phyloP scores from a whole-genome alignment of 2,888 invertebrate genomes.

The Lissonota sp. region DNA sequence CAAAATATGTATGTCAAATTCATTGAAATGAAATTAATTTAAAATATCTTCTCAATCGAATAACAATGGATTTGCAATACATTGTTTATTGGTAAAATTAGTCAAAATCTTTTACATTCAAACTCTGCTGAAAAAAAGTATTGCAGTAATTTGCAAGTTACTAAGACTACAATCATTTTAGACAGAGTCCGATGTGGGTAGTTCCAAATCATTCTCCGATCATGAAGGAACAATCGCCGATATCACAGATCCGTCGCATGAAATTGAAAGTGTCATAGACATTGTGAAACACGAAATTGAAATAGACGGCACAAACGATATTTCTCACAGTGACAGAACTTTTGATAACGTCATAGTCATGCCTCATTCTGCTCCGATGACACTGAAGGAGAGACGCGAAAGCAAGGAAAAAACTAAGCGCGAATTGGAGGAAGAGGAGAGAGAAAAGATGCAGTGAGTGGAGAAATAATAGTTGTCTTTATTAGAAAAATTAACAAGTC shows the following conservation, averaged over 20 bases:
- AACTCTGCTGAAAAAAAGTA: no score
- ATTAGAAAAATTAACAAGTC: no score
- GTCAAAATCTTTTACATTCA: no score
- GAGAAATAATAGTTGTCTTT: neutral
- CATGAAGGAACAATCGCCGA: slow-evolving; percentile 66
- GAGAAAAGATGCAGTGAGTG: slow-evolving; percentile 97
- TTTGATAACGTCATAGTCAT: slow-evolving; percentile 77
- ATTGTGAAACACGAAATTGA: slow-evolving; percentile 74
- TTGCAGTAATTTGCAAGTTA: no score
- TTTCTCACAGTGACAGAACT: slow-evolving; percentile 70
- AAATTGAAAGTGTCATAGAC: slow-evolving; percentile 66
- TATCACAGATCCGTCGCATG: slow-evolving; percentile 32
- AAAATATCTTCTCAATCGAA: no score
- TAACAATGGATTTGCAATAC: no score
- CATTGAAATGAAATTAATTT: no score
- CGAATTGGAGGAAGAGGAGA: slow-evolving; percentile 96
- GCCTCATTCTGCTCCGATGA: slow-evolving; percentile 69
- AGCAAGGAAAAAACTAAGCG: slow-evolving; percentile 91
- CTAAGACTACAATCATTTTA: slow-evolving; percentile 39
- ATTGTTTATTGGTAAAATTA: no score
- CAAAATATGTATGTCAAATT: no score
- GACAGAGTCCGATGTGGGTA: slow-evolving; percentile 72
- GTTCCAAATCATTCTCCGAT: slow-evolving; percentile 73
- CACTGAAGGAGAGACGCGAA: slow-evolving; percentile 82
- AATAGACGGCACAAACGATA: slow-evolving; percentile 61